Conservation (phyloP, 2,888 invertebrate genomes). For the Agrilus mali region DNA sequence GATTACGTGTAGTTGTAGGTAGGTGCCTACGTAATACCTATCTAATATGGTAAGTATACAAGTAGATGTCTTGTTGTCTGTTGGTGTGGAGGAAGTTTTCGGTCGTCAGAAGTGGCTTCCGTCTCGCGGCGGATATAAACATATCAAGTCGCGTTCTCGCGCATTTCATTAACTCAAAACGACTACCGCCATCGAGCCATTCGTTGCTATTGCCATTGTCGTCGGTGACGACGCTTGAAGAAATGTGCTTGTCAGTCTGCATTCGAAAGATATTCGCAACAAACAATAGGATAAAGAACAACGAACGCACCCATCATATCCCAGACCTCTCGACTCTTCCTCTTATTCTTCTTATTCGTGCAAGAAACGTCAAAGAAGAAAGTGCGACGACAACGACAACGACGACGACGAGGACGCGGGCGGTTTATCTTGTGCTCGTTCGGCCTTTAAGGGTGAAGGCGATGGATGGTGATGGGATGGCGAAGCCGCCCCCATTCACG, state of each 20-base stretch:
- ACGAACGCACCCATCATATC: constrained; percentile 4
- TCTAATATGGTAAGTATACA: too few species aligned
- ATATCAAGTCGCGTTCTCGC: constrained; percentile 23
- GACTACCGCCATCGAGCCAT: constrained; percentile 17
- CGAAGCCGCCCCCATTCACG: too few species aligned
- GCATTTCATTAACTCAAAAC: constrained; percentile 27
- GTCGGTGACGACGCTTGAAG: constrained; percentile 30
- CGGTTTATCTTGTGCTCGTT: too few species aligned
- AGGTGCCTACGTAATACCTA: too few species aligned
- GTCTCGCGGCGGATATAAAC: constrained; percentile 28
- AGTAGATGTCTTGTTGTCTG: too few species aligned
- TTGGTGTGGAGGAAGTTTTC: constrained; percentile 5
- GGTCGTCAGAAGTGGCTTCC: constrained; percentile 19
- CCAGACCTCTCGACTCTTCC: constrained; percentile 4
- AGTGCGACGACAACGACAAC: too few species aligned
- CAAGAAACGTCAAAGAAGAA: constrained; percentile 5
- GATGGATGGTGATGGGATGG: too few species aligned
- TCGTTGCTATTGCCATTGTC: too few species aligned
- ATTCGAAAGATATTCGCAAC: constrained; percentile 32
- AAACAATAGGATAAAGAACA: constrained; percentile 30
- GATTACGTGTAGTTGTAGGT: too few species aligned
- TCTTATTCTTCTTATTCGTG: constrained; percentile 10
- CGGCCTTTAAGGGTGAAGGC: too few species aligned
- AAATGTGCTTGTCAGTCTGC: constrained; percentile 35
- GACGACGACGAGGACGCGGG: too few species aligned